These are phyloP conservation scores for Habroteleia sp. DNA, from an alignment of 2,888 invertebrate genomes.

Conservation along the genomic window DNA sequence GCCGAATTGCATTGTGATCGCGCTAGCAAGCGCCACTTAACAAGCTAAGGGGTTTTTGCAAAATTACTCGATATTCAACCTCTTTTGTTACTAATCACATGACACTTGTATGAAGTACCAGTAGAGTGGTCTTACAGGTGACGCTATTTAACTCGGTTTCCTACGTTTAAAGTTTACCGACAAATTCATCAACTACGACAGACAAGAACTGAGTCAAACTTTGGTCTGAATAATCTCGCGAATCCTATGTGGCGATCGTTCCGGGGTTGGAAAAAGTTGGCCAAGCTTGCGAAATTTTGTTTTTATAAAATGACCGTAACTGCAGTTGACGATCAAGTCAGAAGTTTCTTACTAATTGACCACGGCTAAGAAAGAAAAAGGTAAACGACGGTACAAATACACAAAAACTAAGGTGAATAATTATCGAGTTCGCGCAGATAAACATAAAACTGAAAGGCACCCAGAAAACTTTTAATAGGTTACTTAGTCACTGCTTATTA, in stretches of 20 bases:
- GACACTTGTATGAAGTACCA: constrained; percentile 33
- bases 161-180: constrained; percentile 20
- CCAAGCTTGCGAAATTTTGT: not conserved
- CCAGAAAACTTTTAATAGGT: constrained; percentile 51
- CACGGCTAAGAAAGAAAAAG: constrained; percentile 13
- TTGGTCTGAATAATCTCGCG: not conserved
- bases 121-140: constrained; percentile 11
- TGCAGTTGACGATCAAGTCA: not conserved
- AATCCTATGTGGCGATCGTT: not conserved
- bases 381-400: constrained; percentile 39
- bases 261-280: not conserved
- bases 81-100: constrained; percentile 43
- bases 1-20: constrained; percentile 32
- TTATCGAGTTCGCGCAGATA: constrained; percentile 49
- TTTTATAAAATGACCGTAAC: constrained; percentile 23
- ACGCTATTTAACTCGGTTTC: constrained; percentile 12
- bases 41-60: constrained; percentile 37
- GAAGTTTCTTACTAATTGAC: constrained; percentile 20
- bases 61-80: constrained; percentile 41
- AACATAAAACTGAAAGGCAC: constrained; percentile 38
- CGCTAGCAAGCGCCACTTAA: constrained; percentile 1
- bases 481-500: constrained; percentile 50
- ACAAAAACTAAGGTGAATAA: constrained; percentile 48
- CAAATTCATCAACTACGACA: constrained; percentile 15
- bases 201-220: constrained; percentile 21